Evolutionary conservation across 2,888 invertebrate species (phyloP), one percentile per base, ranked within the genome.

Genomic region (Syrista parreyssii): DNA sequence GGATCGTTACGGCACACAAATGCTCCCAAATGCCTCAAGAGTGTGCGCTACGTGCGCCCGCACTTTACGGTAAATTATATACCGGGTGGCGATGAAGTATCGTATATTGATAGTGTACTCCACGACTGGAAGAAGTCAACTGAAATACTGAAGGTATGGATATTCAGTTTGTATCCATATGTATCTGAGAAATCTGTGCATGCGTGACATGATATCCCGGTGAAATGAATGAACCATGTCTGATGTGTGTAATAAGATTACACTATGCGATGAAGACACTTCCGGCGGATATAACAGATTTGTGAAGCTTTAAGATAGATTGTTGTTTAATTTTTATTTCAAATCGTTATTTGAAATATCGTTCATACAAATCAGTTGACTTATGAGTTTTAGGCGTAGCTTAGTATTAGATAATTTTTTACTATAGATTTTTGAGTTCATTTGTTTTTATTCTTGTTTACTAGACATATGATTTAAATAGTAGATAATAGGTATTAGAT

Each of bases 1-100:
- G 74, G 72, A 78, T 76, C 30, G 71, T 40, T 55, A 55, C 55
- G 55, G 55, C 55, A 55, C 55, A 55, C 55, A 55, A 55, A 55
- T 55, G 40, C 40, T 55, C 40, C 15, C 6, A 23, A 55, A 55
- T 55, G 55, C 55, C 55, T 55, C 55, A 23, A 55, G 55, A 55
- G 55, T 55, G 55, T 55, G 55, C 55, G 55, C 55, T 55, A 55
- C 55, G 55, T 55, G 31, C 32, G 71, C 12, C 71, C 32, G 71
- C 33, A 71, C 71, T 71, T 71, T 71, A 71, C 71, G 71, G 71
- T 71, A 71, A 12, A 71, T 71, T 33, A 12, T 33, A 23, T 71
- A 71, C 71, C 71, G 71, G 71, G 71, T 71, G 71, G 11, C 33
- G 31, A 33, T 33, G 31, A 71, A 71, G 23, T 55, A 23, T 9